Evolutionary conservation across 2,888 invertebrate species (phyloP).

Genomic region (Leucoma salicis): DNA sequence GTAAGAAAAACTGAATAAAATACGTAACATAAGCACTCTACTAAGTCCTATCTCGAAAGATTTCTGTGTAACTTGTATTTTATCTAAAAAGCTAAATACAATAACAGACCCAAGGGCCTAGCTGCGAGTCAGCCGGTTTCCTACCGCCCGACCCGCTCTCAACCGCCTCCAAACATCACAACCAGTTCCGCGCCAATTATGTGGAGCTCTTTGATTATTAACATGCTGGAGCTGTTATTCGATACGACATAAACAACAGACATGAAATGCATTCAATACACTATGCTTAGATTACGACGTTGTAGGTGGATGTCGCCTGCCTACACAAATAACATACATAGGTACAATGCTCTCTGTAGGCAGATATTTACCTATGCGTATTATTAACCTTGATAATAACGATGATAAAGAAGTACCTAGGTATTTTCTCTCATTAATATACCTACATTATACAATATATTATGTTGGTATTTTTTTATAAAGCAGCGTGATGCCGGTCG

Average conservation of each 20-base stretch:
- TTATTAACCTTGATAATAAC: too few species aligned
- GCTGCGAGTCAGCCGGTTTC: constrained; percentile 50
- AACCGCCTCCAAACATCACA: constrained; percentile 30
- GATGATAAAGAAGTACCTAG: too few species aligned
- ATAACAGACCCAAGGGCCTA: constrained; percentile 39
- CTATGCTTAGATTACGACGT: constrained; percentile 13
- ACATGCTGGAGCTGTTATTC: constrained; percentile 46
- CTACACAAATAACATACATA: constrained; percentile 26
- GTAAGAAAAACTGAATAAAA: too few species aligned
- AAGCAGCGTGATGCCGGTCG: too few species aligned
- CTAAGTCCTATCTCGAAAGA: too few species aligned
- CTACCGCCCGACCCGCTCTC: constrained; percentile 21
- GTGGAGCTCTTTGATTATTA: too few species aligned
- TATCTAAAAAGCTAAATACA: constrained; percentile 59
- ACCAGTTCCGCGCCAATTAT: constrained; percentile 50
- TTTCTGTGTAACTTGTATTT: constrained; percentile 43
- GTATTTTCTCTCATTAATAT: too few species aligned
- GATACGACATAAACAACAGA: constrained; percentile 47
- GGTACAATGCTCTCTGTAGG: constrained; percentile 8
- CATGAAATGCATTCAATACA: constrained; percentile 47
- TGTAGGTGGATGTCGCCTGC: constrained; percentile 22
- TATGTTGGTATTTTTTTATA: too few species aligned
- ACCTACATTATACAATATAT: too few species aligned
- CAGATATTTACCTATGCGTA: background rate
- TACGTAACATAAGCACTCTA: constrained; percentile 3